Evolutionary conservation across 2,797 vertebrate genomes (phyloP).

Genomic region (Danio kyathit): DNA sequence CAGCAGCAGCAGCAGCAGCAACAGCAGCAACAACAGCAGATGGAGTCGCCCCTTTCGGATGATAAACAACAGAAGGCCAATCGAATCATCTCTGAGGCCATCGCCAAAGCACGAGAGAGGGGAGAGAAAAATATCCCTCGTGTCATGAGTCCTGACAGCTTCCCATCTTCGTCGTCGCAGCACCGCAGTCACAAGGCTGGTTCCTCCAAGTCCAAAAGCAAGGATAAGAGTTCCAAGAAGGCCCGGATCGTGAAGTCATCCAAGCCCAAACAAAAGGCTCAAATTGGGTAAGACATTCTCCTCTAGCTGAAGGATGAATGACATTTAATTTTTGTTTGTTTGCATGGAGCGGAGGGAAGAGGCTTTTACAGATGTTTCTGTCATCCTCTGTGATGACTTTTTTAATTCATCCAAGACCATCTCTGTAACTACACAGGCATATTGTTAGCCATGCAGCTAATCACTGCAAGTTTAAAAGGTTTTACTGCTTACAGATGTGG

Average conservation of each 20-base stretch:
- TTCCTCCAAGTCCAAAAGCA: slow-evolving; percentile 85
- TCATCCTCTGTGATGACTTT: neutral
- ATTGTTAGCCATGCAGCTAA: neutral
- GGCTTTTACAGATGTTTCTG: neutral
- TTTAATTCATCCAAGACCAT: neutral
- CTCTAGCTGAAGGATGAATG: neutral
- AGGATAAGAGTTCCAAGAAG: slow-evolving; percentile 90
- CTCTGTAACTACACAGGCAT: neutral
- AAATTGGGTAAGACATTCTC: slow-evolving; percentile 89
- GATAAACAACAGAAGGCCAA: slow-evolving; percentile 99
- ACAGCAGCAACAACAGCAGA: slow-evolving; percentile 62
- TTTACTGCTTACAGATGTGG: neutral
- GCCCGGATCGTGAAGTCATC: slow-evolving; percentile 86
- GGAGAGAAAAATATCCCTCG: slow-evolving; percentile 98
- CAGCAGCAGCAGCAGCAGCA: slow-evolving; percentile 13
- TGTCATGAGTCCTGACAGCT: slow-evolving; percentile 98
- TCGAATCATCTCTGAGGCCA: slow-evolving; percentile 97
- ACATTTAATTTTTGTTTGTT: neutral
- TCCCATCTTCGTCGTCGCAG: slow-evolving; percentile 91
- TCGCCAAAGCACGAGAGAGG: slow-evolving; percentile 94
- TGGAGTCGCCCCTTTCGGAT: slow-evolving; percentile 74
- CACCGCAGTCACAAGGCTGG: slow-evolving; percentile 81
- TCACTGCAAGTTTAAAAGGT: neutral
- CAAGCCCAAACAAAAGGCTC: slow-evolving; percentile 93
- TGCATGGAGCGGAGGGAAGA: neutral